Evolutionary conservation across 2,888 invertebrate species (phyloP), one percentile per base, ranked within the genome.

Genomic region (Allophyes oxyacanthae): DNA sequence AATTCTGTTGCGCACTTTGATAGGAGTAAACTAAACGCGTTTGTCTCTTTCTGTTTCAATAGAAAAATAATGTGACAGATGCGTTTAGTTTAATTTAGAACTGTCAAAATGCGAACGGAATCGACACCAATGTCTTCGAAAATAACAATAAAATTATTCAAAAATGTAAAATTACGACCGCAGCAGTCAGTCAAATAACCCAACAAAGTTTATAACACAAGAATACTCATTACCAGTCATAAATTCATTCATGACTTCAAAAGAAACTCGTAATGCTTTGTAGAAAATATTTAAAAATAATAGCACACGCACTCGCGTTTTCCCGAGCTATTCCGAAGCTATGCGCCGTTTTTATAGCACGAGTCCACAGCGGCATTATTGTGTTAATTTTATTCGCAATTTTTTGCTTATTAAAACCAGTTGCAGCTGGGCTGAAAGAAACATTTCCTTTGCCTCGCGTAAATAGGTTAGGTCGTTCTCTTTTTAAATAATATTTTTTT

Each of bases 301-400:
- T 45, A 61, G 46, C 46, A 25, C 43, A 61, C 61, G 59, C 58
- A 64, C 34, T 56, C 41, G 55, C 50, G 53, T 64, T 72, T 64
- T 57, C 38, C 49, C 67, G 43, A 66, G 73, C 65, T 72, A 77
- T 79, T 78, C 68, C 60, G 55, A 67, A 75, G 75, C 65, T 67
- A 78, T 80, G 73, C 64, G 64, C 55, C 46, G 71, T 81, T 82
- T 79, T 82, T 81, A 72, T 64, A 59, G 68, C 70, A 62, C 68
- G 60, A 64, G 72, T 60, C 71, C 46, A 50, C 70, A 53, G 62
- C 57, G 59, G 54, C 69, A 64, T 76, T 75, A 66, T 68, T 72
- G 67, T 70, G 77, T 75, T 74, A 75, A 72, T 77, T 75, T 67
- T 36, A 30, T 59, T 59, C 34, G 50, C 67, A 64, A 62, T 72